A percentile compares a stretch with the other conserved stretches of the same genome.
phyloP scores from a whole-genome alignment of 1,140 invertebrate species.

The Rhyacophila brunnea region DNA sequence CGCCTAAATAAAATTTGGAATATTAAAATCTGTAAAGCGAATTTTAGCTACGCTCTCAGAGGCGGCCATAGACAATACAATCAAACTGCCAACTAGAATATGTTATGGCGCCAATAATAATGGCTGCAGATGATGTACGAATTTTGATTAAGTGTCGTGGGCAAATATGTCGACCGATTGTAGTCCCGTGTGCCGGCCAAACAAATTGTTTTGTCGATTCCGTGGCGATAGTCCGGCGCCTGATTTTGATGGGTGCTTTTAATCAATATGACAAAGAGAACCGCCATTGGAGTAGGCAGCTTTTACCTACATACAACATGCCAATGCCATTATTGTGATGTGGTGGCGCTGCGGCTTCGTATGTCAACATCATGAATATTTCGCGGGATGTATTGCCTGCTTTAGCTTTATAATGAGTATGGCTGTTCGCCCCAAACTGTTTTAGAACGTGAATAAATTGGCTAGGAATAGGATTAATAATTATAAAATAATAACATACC shows the following conservation, averaged over 20 bases:
- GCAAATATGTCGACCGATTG: constrained; percentile 18
- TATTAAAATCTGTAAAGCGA: too few relatives aligned
- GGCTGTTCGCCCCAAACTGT: too few relatives aligned
- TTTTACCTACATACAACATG: background rate
- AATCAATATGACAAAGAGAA: constrained; percentile 29
- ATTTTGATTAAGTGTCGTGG: constrained; percentile 32
- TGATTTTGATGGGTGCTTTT: constrained; percentile 34
- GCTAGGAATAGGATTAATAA: too few relatives aligned
- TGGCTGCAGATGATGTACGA: constrained; percentile 16
- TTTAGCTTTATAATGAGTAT: too few relatives aligned
- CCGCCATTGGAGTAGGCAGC: constrained; percentile 1
- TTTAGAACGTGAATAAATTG: too few relatives aligned
- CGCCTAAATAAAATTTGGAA: too few relatives aligned
- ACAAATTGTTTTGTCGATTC: constrained; percentile 35
- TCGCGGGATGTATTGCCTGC: too few relatives aligned
- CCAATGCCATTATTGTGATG: background rate
- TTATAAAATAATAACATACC: too few relatives aligned
- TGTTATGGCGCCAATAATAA: constrained; percentile 30
- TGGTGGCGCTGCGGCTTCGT: too few relatives aligned
- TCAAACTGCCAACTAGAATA: constrained; percentile 25
- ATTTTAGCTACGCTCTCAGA: too few relatives aligned
- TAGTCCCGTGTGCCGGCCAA: constrained; percentile 15
- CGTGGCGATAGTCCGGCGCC: constrained; percentile 15
- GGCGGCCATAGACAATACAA: constrained; percentile 14
- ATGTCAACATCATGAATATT: too few relatives aligned